Conservation (phyloP, 2,113 vertebrate genomes). For the Synodontis membranacea region DNA sequence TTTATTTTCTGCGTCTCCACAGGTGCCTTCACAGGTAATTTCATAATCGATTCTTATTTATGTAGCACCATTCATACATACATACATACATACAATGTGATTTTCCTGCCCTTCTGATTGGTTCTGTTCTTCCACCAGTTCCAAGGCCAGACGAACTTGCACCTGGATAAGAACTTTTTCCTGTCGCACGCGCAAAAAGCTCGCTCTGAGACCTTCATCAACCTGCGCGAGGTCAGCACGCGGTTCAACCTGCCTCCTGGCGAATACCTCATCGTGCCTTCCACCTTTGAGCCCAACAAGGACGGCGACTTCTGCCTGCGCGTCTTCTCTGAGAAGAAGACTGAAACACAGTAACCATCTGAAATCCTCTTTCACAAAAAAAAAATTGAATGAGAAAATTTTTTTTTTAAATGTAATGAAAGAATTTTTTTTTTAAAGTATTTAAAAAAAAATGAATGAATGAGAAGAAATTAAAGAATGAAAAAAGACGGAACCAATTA, state of each 20-base stretch:
- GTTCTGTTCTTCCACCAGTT: conserved; percentile 67
- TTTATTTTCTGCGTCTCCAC: conserved; percentile 24
- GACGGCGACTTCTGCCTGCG: conserved; percentile 91
- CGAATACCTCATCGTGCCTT: conserved; percentile 87
- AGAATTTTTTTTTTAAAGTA: too few species aligned
- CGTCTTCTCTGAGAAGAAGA: conserved; percentile 89
- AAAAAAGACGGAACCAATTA: too few species aligned
- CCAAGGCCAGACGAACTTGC: conserved; percentile 80
- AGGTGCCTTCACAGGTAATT: conserved; percentile 72
- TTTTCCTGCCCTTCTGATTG: conserved; percentile 6
- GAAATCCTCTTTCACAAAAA: neutral
- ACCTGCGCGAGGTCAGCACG: conserved; percentile 87
- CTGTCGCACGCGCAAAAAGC: conserved; percentile 84
- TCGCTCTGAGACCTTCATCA: conserved; percentile 88
- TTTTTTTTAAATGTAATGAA: too few species aligned
- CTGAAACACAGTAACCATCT: conserved; percentile 74
- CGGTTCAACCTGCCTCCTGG: conserved; percentile 86
- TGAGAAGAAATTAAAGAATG: neutral
- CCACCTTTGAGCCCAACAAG: conserved; percentile 88
- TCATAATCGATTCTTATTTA: neutral
- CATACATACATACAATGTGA: neutral
- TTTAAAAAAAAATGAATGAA: neutral
- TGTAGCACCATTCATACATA: neutral
- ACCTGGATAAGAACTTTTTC: conserved; percentile 91
- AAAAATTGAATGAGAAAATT: neutral